Evolutionary conservation across 2,888 invertebrate species (phyloP).

Genomic region (Ecliptopera silaceata): DNA sequence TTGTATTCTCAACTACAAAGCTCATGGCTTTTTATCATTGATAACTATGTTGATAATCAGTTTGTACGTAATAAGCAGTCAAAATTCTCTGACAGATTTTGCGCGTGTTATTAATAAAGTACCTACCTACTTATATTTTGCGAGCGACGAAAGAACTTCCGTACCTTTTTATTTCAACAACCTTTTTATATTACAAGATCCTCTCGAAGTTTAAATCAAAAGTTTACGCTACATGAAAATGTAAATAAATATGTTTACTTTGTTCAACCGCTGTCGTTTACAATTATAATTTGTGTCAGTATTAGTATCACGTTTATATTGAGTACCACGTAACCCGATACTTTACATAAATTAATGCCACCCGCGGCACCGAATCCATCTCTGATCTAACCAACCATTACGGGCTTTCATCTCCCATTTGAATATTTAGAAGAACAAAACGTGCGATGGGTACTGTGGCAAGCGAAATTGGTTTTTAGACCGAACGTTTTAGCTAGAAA

Average conservation of each 20-base stretch:
- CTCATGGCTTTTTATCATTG: too few relatives aligned
- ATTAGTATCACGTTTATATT: constrained; percentile 73
- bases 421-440: constrained; percentile 70
- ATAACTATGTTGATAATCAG: neutral
- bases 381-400: constrained; percentile 71
- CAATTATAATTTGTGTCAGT: constrained; percentile 67
- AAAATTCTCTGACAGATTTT: too few relatives aligned
- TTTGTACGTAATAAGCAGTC: neutral
- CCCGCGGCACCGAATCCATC: constrained; percentile 55
- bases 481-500: constrained; percentile 45
- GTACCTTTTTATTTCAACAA: neutral
- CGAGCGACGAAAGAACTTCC: neutral
- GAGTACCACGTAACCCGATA: constrained; percentile 70
- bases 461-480: constrained; percentile 53
- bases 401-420: constrained; percentile 67
- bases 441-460: constrained; percentile 52
- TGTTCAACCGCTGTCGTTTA: constrained; percentile 45
- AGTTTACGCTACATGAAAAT: neutral
- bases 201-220: neutral
- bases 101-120: too few relatives aligned
- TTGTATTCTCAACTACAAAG: too few relatives aligned
- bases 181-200: neutral
- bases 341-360: constrained; percentile 73
- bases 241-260: constrained; percentile 33
- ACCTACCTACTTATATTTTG: too few relatives aligned